Evolutionary conservation across 2,888 invertebrate species (phyloP).

Genomic region (Phorcus lineatus): DNA sequence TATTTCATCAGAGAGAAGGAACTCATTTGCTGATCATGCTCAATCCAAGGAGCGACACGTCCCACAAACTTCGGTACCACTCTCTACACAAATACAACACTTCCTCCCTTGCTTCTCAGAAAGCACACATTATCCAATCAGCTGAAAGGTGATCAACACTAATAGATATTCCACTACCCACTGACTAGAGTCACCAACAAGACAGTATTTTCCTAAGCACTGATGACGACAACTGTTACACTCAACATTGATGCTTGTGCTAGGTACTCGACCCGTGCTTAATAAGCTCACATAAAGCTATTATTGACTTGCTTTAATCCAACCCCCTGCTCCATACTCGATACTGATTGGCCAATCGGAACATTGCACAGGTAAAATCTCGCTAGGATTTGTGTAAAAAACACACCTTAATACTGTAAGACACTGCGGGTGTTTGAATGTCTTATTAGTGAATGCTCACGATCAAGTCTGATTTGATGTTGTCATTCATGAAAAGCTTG

Average conservation of each 20-base stretch:
- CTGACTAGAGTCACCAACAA: too few relatives aligned
- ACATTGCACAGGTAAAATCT: not conserved
- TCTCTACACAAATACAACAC: not conserved
- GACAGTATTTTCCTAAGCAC: not conserved
- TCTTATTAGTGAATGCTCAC: not conserved
- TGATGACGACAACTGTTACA: not conserved
- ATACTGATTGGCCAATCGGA: too few relatives aligned
- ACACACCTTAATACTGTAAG: not conserved
- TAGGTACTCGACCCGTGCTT: too few relatives aligned
- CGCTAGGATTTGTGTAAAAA: not conserved
- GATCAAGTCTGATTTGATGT: constrained; percentile 4
- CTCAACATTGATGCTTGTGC: not conserved
- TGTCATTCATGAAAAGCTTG: constrained; percentile 7
- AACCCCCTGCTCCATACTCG: not conserved
- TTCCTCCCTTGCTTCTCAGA: not conserved
- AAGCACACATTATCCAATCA: not conserved
- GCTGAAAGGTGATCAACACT: not conserved
- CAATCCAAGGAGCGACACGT: too few relatives aligned
- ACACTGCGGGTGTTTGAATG: not conserved
- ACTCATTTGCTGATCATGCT: too few relatives aligned
- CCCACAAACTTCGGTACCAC: too few relatives aligned
- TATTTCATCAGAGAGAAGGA: too few relatives aligned
- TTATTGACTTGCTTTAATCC: constrained; percentile 11
- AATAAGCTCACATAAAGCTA: constrained; percentile 10
- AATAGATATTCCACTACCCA: not conserved